These are phyloP conservation scores for Cephus pulcher DNA, from an alignment of 2,888 invertebrate genomes.

Conservation along the genomic window DNA sequence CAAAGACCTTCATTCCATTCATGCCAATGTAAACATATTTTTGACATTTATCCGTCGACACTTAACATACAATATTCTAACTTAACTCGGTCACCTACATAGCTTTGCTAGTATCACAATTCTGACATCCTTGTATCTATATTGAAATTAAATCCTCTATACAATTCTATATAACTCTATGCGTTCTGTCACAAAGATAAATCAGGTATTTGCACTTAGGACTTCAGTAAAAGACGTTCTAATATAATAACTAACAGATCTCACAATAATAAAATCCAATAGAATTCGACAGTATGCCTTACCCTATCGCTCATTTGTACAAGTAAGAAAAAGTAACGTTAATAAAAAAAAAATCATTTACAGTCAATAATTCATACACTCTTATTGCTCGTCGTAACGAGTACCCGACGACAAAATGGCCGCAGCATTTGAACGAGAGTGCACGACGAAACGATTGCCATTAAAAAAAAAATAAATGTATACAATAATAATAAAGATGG, in stretches of 20 bases:
- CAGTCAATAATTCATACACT: not conserved
- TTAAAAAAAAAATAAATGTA: slow-evolving; percentile 1
- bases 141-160: slow-evolving; percentile 17
- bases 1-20: slow-evolving; percentile 2
- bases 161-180: slow-evolving; percentile 23
- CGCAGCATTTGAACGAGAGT: not conserved
- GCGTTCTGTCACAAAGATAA: slow-evolving; percentile 22
- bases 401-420: not conserved
- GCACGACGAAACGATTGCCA: slow-evolving; percentile 1
- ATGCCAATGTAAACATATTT: not conserved
- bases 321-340: not conserved
- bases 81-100: slow-evolving; percentile 20
- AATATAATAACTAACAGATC: not conserved
- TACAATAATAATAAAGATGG: not conserved
- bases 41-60: slow-evolving; percentile 1
- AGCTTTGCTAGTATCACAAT: slow-evolving; percentile 64
- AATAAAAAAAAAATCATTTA: not conserved
- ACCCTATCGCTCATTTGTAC: not conserved
- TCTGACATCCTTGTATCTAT: slow-evolving; percentile 35
- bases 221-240: not conserved
- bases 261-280: not conserved
- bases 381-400: not conserved
- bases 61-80: not conserved
- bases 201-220: not conserved
- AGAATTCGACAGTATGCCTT: not conserved